Percentiles rank a stretch among this genome's conserved stretches.
Conservation (phyloP, 1,140 invertebrate species). For the Pseudomyrmex concolor region DNA sequence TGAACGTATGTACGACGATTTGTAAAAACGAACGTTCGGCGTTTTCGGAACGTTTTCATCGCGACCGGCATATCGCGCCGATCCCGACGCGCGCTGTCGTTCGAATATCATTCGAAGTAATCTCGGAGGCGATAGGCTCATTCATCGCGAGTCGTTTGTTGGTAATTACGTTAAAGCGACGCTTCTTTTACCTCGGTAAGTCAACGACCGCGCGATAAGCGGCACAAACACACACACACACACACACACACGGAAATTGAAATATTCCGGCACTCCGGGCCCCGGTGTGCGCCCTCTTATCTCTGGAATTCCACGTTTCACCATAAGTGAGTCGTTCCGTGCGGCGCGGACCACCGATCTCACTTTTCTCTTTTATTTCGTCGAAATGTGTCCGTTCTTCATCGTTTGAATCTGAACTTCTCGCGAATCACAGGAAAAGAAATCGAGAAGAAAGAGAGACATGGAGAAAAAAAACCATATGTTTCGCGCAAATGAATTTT, state of each 20-base stretch:
- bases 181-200: constrained; percentile 55
- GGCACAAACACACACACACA: constrained; percentile 32
- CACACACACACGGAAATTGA: too few relatives aligned
- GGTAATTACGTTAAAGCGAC: constrained; percentile 72
- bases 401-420: not conserved
- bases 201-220: constrained; percentile 68
- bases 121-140: constrained; percentile 61
- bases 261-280: constrained; percentile 67
- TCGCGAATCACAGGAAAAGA: not conserved
- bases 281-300: constrained; percentile 53
- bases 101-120: constrained; percentile 59
- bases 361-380: constrained; percentile 51
- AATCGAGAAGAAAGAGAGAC: not conserved
- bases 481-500: not conserved
- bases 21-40: constrained; percentile 24
- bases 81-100: not conserved
- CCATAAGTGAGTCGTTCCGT: constrained; percentile 66
- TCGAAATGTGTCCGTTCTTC: constrained; percentile 16
- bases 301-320: constrained; percentile 72
- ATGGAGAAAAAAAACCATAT: not conserved
- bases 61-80: constrained; percentile 11
- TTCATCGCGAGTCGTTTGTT: constrained; percentile 69
- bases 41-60: constrained; percentile 48
- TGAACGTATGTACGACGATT: constrained; percentile 25
- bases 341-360: constrained; percentile 39